These are phyloP conservation scores for Desmodus rotundus DNA, from an alignment of 2,113 vertebrate species.

Conservation along the genomic window DNA sequence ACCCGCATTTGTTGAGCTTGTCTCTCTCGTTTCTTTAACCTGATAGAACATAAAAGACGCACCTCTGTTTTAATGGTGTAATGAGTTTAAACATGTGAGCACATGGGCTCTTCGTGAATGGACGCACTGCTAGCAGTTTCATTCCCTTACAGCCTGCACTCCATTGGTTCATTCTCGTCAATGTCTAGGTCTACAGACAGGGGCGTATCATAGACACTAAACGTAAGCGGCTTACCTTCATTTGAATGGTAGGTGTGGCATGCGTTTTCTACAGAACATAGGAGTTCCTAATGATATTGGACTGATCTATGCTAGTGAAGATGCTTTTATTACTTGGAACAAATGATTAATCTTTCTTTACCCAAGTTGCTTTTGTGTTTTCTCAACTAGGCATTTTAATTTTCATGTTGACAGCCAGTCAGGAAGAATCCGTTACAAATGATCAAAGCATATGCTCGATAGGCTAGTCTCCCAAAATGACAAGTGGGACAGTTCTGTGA, in stretches of 20 bases:
- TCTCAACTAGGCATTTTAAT: slow-evolving; percentile 77
- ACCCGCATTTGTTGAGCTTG: slow-evolving; percentile 66
- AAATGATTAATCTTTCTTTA: slow-evolving; percentile 71
- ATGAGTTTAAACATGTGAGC: slow-evolving; percentile 75
- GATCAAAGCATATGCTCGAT: slow-evolving; percentile 69
- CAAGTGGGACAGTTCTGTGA: slow-evolving; percentile 44
- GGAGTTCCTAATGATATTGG: slow-evolving; percentile 49
- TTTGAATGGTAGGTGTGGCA: background rate
- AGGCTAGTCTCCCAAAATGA: slow-evolving; percentile 62
- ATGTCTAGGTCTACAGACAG: background rate
- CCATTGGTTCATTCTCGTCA: background rate
- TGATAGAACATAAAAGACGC: slow-evolving; percentile 67
- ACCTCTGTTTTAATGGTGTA: slow-evolving; percentile 67
- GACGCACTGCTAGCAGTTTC: slow-evolving; percentile 59
- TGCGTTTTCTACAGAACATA: slow-evolving; percentile 71
- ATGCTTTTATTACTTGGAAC: slow-evolving; percentile 72
- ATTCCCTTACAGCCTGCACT: slow-evolving; percentile 43
- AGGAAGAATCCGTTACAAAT: slow-evolving; percentile 70
- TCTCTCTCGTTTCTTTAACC: slow-evolving; percentile 55
- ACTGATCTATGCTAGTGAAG: slow-evolving; percentile 60
- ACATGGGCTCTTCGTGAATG: slow-evolving; percentile 62
- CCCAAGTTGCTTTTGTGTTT: slow-evolving; percentile 51
- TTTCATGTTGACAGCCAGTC: slow-evolving; percentile 77
- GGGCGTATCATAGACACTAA: background rate
- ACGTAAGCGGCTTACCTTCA: background rate